Conservation (phyloP, 2,888 invertebrate genomes). For the Lasioglossum marginatum region DNA sequence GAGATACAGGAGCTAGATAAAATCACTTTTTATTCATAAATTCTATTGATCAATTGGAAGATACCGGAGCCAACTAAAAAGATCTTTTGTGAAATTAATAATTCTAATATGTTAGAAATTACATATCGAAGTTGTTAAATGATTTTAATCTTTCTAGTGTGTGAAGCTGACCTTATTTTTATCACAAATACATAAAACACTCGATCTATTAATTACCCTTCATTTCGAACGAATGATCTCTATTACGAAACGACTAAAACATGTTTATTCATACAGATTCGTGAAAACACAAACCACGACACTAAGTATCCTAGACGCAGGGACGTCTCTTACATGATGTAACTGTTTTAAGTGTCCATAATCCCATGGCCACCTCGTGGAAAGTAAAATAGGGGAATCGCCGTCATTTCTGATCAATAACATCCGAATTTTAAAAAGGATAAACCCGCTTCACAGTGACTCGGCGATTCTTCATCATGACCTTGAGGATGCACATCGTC, state of each 20-base stretch:
- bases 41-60: background rate
- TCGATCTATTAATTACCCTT: background rate
- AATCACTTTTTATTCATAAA: background rate
- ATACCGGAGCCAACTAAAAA: background rate
- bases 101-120: too few relatives aligned
- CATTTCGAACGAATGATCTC: background rate
- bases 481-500: slow-evolving; percentile 77
- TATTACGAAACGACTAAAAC: background rate
- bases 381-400: background rate
- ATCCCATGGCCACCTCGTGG: background rate
- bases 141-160: too few relatives aligned
- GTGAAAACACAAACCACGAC: background rate
- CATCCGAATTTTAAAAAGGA: slow-evolving; percentile 2
- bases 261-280: background rate
- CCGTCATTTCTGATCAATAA: background rate
- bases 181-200: too few relatives aligned
- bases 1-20: too few relatives aligned
- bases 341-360: background rate
- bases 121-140: too few relatives aligned
- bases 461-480: slow-evolving; percentile 61
- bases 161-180: too few relatives aligned
- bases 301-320: background rate
- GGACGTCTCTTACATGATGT: background rate
- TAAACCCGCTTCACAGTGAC: slow-evolving; percentile 3
- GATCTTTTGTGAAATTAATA: too few relatives aligned